Conservation (phyloP, 92 coral and sea anemone species). For the Epizoanthus stellaris region DNA sequence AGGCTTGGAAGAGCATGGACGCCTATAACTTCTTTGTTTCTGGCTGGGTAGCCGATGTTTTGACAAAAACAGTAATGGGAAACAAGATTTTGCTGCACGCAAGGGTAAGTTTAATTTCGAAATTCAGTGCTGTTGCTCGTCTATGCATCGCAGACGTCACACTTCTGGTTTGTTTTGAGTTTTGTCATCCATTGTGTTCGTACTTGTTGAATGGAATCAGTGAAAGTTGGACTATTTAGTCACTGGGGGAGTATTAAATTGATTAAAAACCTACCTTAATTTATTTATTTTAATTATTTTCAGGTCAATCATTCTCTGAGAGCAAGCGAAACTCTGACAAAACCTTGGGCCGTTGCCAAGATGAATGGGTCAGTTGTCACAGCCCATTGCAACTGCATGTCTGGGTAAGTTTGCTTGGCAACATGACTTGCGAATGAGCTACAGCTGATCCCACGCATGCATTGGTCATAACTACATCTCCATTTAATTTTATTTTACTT, state of each 20-base stretch:
- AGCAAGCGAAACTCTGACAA: neutral
- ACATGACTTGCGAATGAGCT: too few species aligned
- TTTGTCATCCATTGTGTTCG: too few species aligned
- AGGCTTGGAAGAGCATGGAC: neutral
- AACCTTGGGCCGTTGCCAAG: neutral
- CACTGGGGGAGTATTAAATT: too few species aligned
- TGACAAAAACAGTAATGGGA: neutral
- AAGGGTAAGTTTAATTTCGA: neutral
- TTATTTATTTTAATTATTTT: too few species aligned
- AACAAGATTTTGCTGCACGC: neutral
- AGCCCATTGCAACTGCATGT: neutral
- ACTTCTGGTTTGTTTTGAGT: too few species aligned
- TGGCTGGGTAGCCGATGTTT: constrained; percentile 1
- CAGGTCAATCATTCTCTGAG: neutral
- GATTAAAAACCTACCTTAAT: too few species aligned
- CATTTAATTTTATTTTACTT: too few species aligned
- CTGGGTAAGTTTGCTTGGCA: neutral
- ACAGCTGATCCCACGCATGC: too few species aligned
- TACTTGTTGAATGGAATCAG: too few species aligned
- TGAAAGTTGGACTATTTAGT: too few species aligned
- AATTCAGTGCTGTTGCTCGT: neutral
- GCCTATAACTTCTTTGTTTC: neutral
- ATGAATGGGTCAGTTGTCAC: constrained; percentile 2
- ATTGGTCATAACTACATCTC: too few species aligned
- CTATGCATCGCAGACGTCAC: neutral